Base-by-base conservation (phyloP, 2,888 invertebrate genomes). In the Cheilosia scutellata region DNA sequence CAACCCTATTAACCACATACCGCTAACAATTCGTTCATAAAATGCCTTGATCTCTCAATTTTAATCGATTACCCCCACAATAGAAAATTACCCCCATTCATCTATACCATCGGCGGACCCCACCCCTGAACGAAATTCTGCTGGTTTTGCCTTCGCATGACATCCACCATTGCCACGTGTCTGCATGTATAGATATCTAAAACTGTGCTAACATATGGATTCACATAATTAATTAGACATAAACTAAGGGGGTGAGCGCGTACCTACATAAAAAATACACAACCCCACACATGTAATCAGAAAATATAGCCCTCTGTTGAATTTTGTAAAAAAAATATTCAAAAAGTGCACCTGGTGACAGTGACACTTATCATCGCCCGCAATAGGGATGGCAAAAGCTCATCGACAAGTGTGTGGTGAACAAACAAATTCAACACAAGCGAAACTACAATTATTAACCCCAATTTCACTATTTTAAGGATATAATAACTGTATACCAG, bases 171-270 rank as follows among this genome's bases (percentile, higher is more conserved):
- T 42, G 55, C 33, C 57, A 71, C 71, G n/a, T 55, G 71, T 49
- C 29, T 62, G 33, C 33, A 53, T 63, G 63, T 63, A 47, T 31
- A n/a, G 16, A 13, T 6, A 58, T 44, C 53, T 25, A 29, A 51
- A 71, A 51, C 40, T 40, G 16, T 29, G 40, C 37, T 42, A 74
- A 62, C 78, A 72, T 72, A 78, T 83, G 78, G 44, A 78, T 57
- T 44, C 68, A 57, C 44, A 74, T 58, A 83, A 83, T 83, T 83
- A 74, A 83, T 83, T 83, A 68, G 63, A 68, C 49, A 57, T 25
- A 77, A 65, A 68, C 33, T 42, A n/a, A 42, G 63, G 62, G 5
- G 68, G 62, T 83, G 68, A 37, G 72, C 42, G 60, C 37, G 49
- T 57, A 44, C 16, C 31, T 9, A 37, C 37, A 47, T 20, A 49